Conservation (phyloP, 2,888 invertebrate species). For the Coleophora deauratella region DNA sequence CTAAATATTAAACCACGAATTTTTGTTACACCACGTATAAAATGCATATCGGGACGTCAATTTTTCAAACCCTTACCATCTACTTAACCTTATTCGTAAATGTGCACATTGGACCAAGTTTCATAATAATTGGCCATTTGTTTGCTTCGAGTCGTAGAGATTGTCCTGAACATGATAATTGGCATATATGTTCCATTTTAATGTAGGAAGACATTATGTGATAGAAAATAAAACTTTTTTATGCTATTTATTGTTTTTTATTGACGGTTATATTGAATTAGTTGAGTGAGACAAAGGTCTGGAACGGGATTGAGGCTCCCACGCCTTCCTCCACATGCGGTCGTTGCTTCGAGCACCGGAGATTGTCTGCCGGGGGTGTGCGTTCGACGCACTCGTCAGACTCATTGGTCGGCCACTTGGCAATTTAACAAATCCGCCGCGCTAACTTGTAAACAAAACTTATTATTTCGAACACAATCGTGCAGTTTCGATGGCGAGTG, state of each 20-base stretch:
- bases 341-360: slow-evolving; percentile 32
- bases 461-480: slow-evolving; percentile 63
- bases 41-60: too few relatives aligned
- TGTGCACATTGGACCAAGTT: slow-evolving; percentile 1
- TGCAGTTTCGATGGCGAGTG: slow-evolving; percentile 58
- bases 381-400: slow-evolving; percentile 48
- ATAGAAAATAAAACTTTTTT: slow-evolving; percentile 71
- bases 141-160: slow-evolving; percentile 60
- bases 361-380: slow-evolving; percentile 47
- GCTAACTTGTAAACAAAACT: slow-evolving; percentile 68
- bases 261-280: slow-evolving; percentile 12
- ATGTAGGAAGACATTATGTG: slow-evolving; percentile 68
- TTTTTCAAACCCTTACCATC: too few relatives aligned
- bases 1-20: too few relatives aligned
- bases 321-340: slow-evolving; percentile 50
- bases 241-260: slow-evolving; percentile 49
- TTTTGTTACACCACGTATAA: too few relatives aligned
- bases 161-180: slow-evolving; percentile 54
- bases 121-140: slow-evolving; percentile 4
- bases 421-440: slow-evolving; percentile 61
- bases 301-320: slow-evolving; percentile 46
- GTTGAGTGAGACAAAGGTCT: slow-evolving; percentile 11
- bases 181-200: slow-evolving; percentile 65
- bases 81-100: too few relatives aligned
- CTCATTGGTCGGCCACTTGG: slow-evolving; percentile 50